Base-by-base conservation (phyloP, 2,888 invertebrate species). In the Monopis laevigella region DNA sequence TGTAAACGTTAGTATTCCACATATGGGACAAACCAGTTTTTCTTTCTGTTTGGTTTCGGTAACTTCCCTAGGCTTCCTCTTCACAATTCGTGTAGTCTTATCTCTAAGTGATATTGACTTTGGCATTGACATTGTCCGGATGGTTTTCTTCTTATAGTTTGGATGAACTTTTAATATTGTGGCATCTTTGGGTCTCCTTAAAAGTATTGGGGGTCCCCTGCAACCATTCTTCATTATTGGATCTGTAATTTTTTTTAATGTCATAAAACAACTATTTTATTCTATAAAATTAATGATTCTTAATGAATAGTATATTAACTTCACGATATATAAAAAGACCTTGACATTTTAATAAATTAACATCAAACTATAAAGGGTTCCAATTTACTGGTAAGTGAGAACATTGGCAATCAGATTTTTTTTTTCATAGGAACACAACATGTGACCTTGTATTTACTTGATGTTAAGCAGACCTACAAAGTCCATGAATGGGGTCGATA, bases 11-110 rank as follows among this genome's bases (percentile, higher is more conserved):
- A 81, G 62, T 50, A 82, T 75, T 13, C 82, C 82, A 56, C 82
- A 82, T 4, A 82, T 68, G 11, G 82, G 82, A 46, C 82, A 82
- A 0, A 82, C 78, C 44, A 78, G 62, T 54, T 82, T 82, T 46
- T 82, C 82, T 40, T 65, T 62, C 46, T 69, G 71, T 43, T 69
- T 77, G 0, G 28, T 17, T 1, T 55, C 54, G 34, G 32, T 3
- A 11, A 11, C 24, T 2, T 18, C 12, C 16, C 24, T 2, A 3
- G n/a, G n/a, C 19, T 21, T 13, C 3, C 18, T 12, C 17, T 32
- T 41, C 7, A 26, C 34, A 7, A 28, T 11, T 30, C 19, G 27
- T 11, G 11, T 10, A 6, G 16, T 10, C 11, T 21, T 27, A 3
- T 29, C 13, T 12, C 21, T 26, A 10, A 11, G 6, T 11, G 40